Percentiles rank a stretch among this genome's conserved stretches.
These are phyloP conservation scores for Brachymystax lenok DNA, from an alignment of 2,797 vertebrate species.

Conservation along the genomic window DNA sequence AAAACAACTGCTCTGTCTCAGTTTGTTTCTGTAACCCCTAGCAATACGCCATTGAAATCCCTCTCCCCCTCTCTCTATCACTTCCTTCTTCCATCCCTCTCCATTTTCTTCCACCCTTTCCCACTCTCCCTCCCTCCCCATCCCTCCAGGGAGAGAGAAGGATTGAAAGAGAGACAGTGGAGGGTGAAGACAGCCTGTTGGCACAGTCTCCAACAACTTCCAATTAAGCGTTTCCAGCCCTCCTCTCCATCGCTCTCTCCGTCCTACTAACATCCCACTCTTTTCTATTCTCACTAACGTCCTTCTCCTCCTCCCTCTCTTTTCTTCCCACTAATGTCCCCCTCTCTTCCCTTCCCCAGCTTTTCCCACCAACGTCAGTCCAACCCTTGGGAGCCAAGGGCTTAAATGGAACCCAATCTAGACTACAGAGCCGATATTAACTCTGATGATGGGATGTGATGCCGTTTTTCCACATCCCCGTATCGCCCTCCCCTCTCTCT, in stretches of 20 bases:
- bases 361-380: not conserved
- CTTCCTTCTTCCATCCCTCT: too few relatives aligned
- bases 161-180: not conserved
- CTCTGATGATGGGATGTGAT: not conserved
- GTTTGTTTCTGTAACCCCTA: not conserved
- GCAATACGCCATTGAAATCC: not conserved
- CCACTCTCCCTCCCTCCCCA: not conserved
- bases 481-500: too few relatives aligned
- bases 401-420: constrained; percentile 7
- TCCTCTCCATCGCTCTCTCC: not conserved
- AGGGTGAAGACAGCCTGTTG: constrained; percentile 15
- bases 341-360: not conserved
- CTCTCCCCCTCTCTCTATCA: not conserved
- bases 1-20: not conserved
- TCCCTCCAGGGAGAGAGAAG: not conserved
- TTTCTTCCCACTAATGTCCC: constrained; percentile 4
- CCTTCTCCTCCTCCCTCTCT: not conserved
- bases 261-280: too few relatives aligned
- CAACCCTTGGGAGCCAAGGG: not conserved
- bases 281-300: not conserved
- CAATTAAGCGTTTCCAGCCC: constrained; percentile 14
- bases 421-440: constrained; percentile 2
- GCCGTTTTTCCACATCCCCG: not conserved
- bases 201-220: constrained; percentile 9
- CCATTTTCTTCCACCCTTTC: not conserved